A percentile compares a stretch with the other conserved stretches of the same genome.
Evolutionary conservation across 2,113 vertebrate species (phyloP).

Genomic region (Gobius niger): DNA sequence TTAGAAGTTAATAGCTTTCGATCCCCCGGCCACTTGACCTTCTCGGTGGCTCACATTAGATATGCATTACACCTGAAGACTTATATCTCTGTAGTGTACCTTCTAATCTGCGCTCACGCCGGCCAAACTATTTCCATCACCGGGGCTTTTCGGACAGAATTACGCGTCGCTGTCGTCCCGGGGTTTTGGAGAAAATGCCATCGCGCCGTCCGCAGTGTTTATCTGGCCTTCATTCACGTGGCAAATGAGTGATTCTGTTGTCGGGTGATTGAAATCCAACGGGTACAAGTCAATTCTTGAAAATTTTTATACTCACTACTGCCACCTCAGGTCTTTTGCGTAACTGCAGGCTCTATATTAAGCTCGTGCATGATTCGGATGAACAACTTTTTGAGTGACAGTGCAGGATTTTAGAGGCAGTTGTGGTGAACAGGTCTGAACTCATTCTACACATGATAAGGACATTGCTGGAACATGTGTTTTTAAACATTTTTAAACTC

Average conservation of each 20-base stretch:
- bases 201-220: neutral
- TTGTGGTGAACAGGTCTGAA: no score
- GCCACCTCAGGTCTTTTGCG: no score
- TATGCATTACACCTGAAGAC: constrained; percentile 68
- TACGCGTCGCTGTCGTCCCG: neutral
- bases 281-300: no score
- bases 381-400: no score
- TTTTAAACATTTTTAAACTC: no score
- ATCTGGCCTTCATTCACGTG: neutral
- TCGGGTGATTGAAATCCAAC: neutral
- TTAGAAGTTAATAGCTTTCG: constrained; percentile 60
- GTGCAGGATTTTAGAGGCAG: no score
- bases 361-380: no score
- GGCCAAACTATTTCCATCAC: constrained; percentile 9
- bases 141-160: constrained; percentile 13
- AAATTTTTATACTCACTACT: no score
- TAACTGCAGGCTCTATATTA: no score
- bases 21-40: constrained; percentile 62
- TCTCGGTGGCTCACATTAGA: constrained; percentile 61
- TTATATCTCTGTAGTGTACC: constrained; percentile 38
- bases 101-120: constrained; percentile 14
- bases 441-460: no score
- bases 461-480: no score
- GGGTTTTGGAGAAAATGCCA: constrained; percentile 12
- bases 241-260: neutral